Conservation (phyloP, 2,797 vertebrate species). For the Myotis findleyi region DNA sequence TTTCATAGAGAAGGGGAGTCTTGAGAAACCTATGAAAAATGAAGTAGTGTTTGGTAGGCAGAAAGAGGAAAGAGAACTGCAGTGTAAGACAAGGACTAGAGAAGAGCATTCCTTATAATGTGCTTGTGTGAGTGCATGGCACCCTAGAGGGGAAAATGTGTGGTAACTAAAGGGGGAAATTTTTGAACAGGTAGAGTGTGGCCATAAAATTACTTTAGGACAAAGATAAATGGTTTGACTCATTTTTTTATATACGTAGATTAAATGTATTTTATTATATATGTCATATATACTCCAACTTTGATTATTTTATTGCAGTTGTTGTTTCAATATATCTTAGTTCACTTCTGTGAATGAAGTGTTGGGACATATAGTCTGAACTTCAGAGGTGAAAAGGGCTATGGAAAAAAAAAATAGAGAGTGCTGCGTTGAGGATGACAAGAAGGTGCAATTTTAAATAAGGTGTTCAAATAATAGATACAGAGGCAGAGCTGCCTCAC, state of each 20-base stretch:
- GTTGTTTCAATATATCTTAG: not conserved
- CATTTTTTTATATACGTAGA: not conserved
- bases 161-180: not conserved
- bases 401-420: not conserved
- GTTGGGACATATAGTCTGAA: not conserved
- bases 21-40: not conserved
- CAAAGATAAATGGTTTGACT: not conserved
- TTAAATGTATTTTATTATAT: not conserved
- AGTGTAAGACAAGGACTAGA: not conserved
- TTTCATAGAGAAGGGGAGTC: not conserved
- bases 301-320: not conserved
- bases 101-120: not conserved
- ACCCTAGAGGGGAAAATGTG: not conserved
- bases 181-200: not conserved
- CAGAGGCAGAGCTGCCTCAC: no score
- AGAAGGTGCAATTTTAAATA: not conserved
- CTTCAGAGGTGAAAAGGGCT: not conserved
- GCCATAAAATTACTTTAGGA: not conserved
- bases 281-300: not conserved
- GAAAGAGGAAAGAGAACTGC: not conserved
- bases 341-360: not conserved
- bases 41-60: not conserved
- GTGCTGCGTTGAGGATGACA: not conserved
- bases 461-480: not conserved
- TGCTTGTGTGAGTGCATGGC: not conserved